A percentile compares a stretch with the other conserved stretches of the same genome.
Evolutionary conservation across 1,140 invertebrate species (phyloP).

Genomic region (Drosophila tani): DNA sequence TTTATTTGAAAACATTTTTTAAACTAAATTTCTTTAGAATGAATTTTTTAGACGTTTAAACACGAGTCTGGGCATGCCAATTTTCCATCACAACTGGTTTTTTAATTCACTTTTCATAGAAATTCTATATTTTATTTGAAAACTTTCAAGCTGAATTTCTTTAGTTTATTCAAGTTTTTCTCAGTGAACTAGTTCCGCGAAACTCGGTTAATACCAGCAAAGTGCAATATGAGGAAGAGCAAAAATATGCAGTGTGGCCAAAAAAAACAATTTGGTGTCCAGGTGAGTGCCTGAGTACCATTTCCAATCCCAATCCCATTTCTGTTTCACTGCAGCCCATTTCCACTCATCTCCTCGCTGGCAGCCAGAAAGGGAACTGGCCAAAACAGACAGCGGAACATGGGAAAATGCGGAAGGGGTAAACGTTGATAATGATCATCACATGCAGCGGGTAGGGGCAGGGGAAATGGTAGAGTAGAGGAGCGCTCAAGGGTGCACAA

Average conservation of each 20-base stretch:
- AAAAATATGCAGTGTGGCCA: conserved; percentile 20
- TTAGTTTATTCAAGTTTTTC: neutral
- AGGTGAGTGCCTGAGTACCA: conserved; percentile 26
- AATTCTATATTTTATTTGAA: no score
- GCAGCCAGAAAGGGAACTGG: conserved; percentile 12
- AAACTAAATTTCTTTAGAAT: no score
- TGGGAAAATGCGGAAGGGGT: conserved; percentile 26
- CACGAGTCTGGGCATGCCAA: no score
- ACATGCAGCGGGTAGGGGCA: conserved; percentile 36
- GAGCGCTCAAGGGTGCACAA: conserved; percentile 16
- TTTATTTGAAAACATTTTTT: no score
- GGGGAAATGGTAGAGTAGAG: conserved; percentile 25
- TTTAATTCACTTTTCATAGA: no score
- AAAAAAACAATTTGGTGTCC: conserved; percentile 38
- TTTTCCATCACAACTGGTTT: no score
- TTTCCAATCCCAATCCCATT: conserved; percentile 34
- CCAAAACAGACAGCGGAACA: conserved; percentile 26
- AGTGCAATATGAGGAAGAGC: conserved; percentile 9
- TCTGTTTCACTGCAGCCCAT: conserved; percentile 26
- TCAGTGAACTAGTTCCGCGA: conserved; percentile 3
- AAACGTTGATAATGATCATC: conserved; percentile 68
- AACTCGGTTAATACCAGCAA: neutral
- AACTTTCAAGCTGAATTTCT: no score
- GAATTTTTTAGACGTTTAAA: no score
- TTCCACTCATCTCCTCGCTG: conserved; percentile 13